Evolutionary conservation across 1,140 invertebrate species (phyloP), one percentile per base, ranked within the genome.

Genomic region (Scaptomyza montana): DNA sequence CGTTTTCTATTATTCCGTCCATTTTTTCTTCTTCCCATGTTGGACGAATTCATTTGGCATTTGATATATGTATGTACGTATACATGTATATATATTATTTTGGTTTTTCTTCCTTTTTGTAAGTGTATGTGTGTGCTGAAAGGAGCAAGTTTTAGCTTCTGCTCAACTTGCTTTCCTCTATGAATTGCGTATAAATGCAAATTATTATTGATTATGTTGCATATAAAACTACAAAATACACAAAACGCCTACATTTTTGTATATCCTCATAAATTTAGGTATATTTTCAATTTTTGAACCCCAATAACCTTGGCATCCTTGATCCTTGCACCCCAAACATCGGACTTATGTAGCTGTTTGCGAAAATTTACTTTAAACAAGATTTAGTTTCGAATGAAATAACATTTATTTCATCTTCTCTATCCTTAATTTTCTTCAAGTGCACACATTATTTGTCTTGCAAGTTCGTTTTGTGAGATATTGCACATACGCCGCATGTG

Each of bases 131-230:
- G 53, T 55, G 51, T 67, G 49, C 30, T 41, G 56, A 54, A 64
- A 53, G 39, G 30, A 66, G 45, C 47, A 36, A 46, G 41, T 45
- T 71, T 62, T 57, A 51, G 54, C 30, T 66, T 60, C 6, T 57
- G 61, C 60, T 63, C 67, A 63, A 67, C 76, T 85, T 64, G 41
- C 77, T 57, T 69, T 53, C 21, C 28, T 50, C 43, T 45, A 50
- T 25, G 50, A 59, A 36, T 67, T 73, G 46, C 64, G 73, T 72
- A 78, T 69, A 86, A 86, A 86, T 86, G 82, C 75, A 87, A 87
- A 87, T 87, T 87, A 84, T 87, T 87, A 87, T 87, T 87, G 82
- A 87, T 87, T 87, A 87, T 89, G 82, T 68, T 73, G 41, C 82
- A 78, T 67, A 82, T 79, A 82, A 75, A 77, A 71, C 77, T 64